phyloP scores from a whole-genome alignment of 30 jellyfish, hydroid and myxozoan genomes.

The Catostylus mosaicus region DNA sequence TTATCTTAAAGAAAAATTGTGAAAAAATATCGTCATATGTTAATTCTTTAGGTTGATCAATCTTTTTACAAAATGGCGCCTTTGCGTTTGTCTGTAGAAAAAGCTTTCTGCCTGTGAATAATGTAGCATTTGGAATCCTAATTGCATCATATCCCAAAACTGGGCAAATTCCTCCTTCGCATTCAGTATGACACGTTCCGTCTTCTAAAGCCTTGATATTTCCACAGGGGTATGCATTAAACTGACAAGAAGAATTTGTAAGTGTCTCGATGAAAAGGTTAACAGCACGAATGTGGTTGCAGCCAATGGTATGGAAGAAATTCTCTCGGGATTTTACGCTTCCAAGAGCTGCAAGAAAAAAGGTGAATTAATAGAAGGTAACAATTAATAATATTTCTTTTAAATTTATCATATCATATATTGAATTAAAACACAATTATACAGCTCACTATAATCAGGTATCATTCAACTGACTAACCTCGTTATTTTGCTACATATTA shows the following conservation, averaged over 20 bases:
- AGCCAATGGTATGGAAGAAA: constrained; percentile 52
- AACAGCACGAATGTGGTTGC: constrained; percentile 78
- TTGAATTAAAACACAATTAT: no score
- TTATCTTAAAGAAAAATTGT: neutral
- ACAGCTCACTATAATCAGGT: no score
- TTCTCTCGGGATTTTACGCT: constrained; percentile 28
- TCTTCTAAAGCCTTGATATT: constrained; percentile 27
- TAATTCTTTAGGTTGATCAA: neutral
- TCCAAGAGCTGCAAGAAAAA: constrained; percentile 6
- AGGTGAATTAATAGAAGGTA: no score
- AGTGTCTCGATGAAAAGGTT: constrained; percentile 55
- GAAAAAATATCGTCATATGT: neutral
- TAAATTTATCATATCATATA: no score
- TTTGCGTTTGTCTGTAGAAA: constrained; percentile 41
- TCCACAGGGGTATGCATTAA: constrained; percentile 63
- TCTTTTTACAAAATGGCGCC: constrained; percentile 46
- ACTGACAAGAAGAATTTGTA: constrained; percentile 29
- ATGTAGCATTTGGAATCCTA: neutral
- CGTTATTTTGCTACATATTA: no score
- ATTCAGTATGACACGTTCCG: constrained; percentile 41
- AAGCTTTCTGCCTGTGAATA: constrained; percentile 23
- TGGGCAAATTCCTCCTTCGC: constrained; percentile 52
- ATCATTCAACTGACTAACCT: no score
- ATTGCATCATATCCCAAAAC: constrained; percentile 67
- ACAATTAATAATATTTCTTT: no score